A percentile compares a stretch with the other conserved stretches of the same genome.
Conservation (phyloP, 1,140 invertebrate species). For the Formica exsecta region DNA sequence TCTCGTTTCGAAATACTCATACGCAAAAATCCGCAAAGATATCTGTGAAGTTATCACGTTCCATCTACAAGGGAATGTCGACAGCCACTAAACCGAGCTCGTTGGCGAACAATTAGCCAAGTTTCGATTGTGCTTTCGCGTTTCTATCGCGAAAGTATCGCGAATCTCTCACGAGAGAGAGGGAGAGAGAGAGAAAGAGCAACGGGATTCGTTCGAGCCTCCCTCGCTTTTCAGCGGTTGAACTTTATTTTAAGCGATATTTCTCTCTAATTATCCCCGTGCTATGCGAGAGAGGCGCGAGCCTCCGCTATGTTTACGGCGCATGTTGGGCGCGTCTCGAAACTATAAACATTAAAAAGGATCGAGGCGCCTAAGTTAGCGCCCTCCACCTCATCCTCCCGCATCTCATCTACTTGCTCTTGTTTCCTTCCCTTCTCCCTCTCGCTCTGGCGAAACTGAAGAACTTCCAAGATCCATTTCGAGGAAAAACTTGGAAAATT, state of each 20-base stretch:
- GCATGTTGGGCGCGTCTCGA: slow-evolving; percentile 68
- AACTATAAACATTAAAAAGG: slow-evolving; percentile 76
- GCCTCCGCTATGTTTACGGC: slow-evolving; percentile 65
- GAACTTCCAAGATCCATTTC: slow-evolving; percentile 68
- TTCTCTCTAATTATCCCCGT: slow-evolving; percentile 86
- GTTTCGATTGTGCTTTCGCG: slow-evolving; percentile 81
- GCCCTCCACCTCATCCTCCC: slow-evolving; percentile 43
- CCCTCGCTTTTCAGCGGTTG: slow-evolving; percentile 65
- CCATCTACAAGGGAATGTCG: slow-evolving; percentile 45
- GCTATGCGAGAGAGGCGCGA: slow-evolving; percentile 58
- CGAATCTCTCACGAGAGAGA: background rate
- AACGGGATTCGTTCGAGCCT: background rate
- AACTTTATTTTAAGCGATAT: slow-evolving; percentile 85
- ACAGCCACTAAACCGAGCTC: slow-evolving; percentile 62
- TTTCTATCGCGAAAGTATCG: slow-evolving; percentile 39
- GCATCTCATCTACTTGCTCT: slow-evolving; percentile 13
- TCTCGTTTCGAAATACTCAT: background rate
- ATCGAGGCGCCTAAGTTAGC: slow-evolving; percentile 69
- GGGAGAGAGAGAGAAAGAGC: background rate
- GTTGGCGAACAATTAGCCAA: slow-evolving; percentile 79
- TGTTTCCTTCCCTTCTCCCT: slow-evolving; percentile 17
- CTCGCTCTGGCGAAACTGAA: slow-evolving; percentile 56
- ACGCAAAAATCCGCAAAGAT: slow-evolving; percentile 11
- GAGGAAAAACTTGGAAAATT: slow-evolving; percentile 81
- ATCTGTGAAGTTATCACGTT: background rate